Base-by-base conservation (phyloP, 2,113 vertebrate species). In the Chaetura pelagica region DNA sequence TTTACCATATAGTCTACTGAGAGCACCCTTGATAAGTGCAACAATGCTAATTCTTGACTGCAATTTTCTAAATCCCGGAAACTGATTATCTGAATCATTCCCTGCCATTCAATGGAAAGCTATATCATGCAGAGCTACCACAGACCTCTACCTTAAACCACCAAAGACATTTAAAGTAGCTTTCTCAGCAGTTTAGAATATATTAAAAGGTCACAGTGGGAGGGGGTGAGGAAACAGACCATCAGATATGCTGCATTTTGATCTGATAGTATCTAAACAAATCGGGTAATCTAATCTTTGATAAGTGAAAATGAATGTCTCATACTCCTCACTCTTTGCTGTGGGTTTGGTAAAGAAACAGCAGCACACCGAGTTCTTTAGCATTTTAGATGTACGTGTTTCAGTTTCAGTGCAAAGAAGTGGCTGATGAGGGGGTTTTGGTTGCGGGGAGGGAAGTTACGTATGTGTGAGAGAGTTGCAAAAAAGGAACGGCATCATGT, bases 201-300 rank as follows among this genome's bases (percentile, higher is more conserved):
- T 21, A 75, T 51, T 92, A 63, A 93, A 93, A 96, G 80, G 88
- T 93, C 93, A 95, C 35, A 64, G 92, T n/a, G 54, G 90, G 83
- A 94, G 64, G 69, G 19, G 10, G 17, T 69, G 66, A 84, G 54
- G 54, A 87, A 94, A 73, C 46, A 76, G 2, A 84, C 15, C n/a
- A 79, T 34, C 57, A 94, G 15, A 32, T 93, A 54, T 16, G 30
- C 3, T 64, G 38, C 38, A 64, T 87, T 94, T 89, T 89, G 69
- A 91, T 94, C 66, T 87, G 58, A 81, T 89, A 90, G 87, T 61
- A 40, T 86, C 55, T 85, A 82, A 71, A 15, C 66, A 80, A 92
- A 57, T 10, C 26, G 15, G 27, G 66, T 58, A 73, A 87, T 64
- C 72, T 67, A 10, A 80, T 78, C 79, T 92, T 78, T 58, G 35